Base-by-base conservation (phyloP, 1,140 invertebrate species). In the Dreissena polymorpha region DNA sequence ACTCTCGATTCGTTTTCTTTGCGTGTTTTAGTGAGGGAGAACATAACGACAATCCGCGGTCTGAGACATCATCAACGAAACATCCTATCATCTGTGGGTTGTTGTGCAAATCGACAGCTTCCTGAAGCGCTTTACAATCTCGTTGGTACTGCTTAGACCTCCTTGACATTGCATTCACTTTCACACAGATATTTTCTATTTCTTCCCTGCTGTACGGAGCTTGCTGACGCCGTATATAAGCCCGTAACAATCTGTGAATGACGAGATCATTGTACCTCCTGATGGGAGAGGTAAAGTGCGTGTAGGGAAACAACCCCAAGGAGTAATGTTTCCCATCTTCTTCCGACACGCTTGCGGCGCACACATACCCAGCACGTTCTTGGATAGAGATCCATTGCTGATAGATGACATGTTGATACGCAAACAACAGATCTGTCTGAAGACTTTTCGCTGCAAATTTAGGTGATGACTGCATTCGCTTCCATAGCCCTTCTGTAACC, bases 381-480 rank as follows among this genome's bases (percentile, higher is more conserved):
- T 87, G 81, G 68, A 86, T 57, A 0, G 49, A 51, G 10, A 85
- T 55, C 85, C 85, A 87, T 29, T 85, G 71, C 18, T 68, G 27
- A 98, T 94, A 60, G 97, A 95, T 93, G 98, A 97, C 0, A 96
- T 94, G 94, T 98, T 98, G 80, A 97, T 94, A 88, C 97, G 94
- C 88, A 98, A 98, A 0, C 97, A 97, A 39, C 96, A 98, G 18
- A 97, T 98, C 90, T 98, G 98, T 93, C 98, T 97, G 27, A n/a
- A 83, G n/a, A 27, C 27, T 57, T 16, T 23, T 29, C 5, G 63
- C 10, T 97, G 98, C 90, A 98, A 98, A 57, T 96, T 93, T 14
- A 95, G 95, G 72, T 96, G 95, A 91, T 95, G 96, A 5, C 97
- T 91, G 21, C 96, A 97, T 92, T 96, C 98, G 94, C 97, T 97